phyloP scores from a whole-genome alignment of 2,113 vertebrate species.

The Kryptolebias marmoratus region DNA sequence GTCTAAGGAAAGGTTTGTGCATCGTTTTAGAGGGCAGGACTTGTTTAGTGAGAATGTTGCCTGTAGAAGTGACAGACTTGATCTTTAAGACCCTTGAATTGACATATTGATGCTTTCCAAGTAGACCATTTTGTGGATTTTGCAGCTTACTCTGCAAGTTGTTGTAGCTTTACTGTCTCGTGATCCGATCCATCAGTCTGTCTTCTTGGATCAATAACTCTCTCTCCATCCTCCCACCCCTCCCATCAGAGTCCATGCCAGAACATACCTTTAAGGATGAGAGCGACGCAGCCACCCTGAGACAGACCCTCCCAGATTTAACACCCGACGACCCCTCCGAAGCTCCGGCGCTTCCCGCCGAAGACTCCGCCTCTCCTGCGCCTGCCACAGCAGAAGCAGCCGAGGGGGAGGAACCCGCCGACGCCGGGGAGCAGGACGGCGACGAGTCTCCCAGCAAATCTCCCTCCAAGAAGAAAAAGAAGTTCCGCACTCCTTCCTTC shows the following conservation, averaged over 20 bases:
- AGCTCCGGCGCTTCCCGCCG: conserved; percentile 84
- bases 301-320: conserved; percentile 94
- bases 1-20: background rate
- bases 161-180: background rate
- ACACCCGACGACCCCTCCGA: conserved; percentile 93
- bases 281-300: conserved; percentile 91
- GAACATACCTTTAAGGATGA: conserved; percentile 86
- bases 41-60: conserved; percentile 6
- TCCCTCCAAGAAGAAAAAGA: conserved; percentile 99
- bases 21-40: background rate
- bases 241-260: conserved; percentile 80
- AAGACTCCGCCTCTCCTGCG: conserved; percentile 64
- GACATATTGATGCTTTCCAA: conserved; percentile 1
- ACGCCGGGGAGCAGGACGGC: conserved; percentile 85
- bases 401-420: conserved; percentile 79
- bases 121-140: conserved; percentile 1
- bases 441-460: conserved; percentile 98
- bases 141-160: background rate
- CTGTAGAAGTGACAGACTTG: background rate
- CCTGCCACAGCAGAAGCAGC: conserved; percentile 65
- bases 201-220: conserved; percentile 22
- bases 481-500: conserved; percentile 98
- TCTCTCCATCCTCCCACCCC: background rate
- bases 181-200: conserved; percentile 7
- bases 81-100: background rate